Percentiles rank a stretch among this genome's conserved stretches.
phyloP scores from a whole-genome alignment of 2,797 vertebrate genomes.

The Xerus rutilus region DNA sequence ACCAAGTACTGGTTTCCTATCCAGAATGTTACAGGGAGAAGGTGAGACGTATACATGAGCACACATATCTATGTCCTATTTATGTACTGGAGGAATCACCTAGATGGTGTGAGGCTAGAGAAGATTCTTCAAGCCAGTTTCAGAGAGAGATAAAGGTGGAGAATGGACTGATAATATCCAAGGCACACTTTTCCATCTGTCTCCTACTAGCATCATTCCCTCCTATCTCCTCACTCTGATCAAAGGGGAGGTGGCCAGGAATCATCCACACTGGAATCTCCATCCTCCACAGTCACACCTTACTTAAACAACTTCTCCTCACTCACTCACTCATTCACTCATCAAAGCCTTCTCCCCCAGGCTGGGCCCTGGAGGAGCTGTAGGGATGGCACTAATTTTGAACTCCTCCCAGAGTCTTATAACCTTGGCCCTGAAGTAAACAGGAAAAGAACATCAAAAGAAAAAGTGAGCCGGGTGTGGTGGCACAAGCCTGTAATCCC shows the following conservation, averaged over 20 bases:
- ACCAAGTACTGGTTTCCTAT: not conserved
- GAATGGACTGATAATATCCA: not conserved
- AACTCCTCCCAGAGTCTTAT: not conserved
- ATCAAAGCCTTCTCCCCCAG: not conserved
- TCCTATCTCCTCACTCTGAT: not conserved
- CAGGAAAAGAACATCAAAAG: constrained; percentile 12
- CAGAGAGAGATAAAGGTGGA: not conserved
- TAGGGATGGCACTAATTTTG: not conserved
- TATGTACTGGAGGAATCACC: not conserved
- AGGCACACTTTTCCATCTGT: not conserved
- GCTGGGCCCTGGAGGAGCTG: not conserved
- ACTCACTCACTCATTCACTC: not conserved
- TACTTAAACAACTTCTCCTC: not conserved
- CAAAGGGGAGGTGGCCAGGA: not conserved
- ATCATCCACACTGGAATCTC: not conserved
- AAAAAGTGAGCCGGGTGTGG: not conserved
- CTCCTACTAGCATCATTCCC: not conserved
- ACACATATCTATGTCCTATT: not conserved
- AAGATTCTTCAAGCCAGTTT: not conserved
- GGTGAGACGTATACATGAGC: accelerated
- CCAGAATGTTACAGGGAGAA: not conserved
- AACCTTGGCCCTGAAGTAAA: not conserved
- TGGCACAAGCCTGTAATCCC: too few relatives aligned
- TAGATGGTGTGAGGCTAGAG: not conserved
- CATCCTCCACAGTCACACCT: too few relatives aligned